Evolutionary conservation across 2,888 invertebrate genomes (phyloP).

Genomic region (Sabellastarte sp.): DNA sequence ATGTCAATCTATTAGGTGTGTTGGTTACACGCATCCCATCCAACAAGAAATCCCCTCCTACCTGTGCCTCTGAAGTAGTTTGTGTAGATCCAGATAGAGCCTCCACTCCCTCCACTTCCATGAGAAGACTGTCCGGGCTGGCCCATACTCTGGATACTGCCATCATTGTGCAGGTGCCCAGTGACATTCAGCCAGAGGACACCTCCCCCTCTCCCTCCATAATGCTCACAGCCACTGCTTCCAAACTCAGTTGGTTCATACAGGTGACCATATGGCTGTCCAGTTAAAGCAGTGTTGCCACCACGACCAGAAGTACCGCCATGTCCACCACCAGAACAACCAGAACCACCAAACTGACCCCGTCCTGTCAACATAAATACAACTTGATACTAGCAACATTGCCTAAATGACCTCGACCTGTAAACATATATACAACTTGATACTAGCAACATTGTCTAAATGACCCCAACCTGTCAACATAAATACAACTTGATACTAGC

Average conservation of each 20-base stretch:
- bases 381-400: too few species aligned
- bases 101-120: neutral
- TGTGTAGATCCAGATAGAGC: neutral
- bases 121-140: neutral
- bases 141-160: neutral
- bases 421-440: too few species aligned
- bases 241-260: slow-evolving; percentile 36
- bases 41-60: too few species aligned
- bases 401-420: too few species aligned
- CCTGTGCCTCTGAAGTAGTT: neutral
- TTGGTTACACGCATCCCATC: too few species aligned
- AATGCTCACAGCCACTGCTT: slow-evolving; percentile 32
- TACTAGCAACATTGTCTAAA: too few species aligned
- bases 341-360: slow-evolving; percentile 30
- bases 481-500: too few species aligned
- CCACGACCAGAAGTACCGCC: slow-evolving; percentile 43
- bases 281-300: slow-evolving; percentile 32
- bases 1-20: too few species aligned
- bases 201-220: slow-evolving; percentile 41
- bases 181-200: too few species aligned
- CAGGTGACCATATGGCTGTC: slow-evolving; percentile 42
- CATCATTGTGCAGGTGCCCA: too few species aligned
- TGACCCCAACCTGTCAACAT: too few species aligned
- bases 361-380: too few species aligned
- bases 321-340: slow-evolving; percentile 42